Percentiles rank a stretch among this genome's conserved stretches.
Conservation (phyloP, 2,888 invertebrate genomes). For the Mesoligia furuncula region DNA sequence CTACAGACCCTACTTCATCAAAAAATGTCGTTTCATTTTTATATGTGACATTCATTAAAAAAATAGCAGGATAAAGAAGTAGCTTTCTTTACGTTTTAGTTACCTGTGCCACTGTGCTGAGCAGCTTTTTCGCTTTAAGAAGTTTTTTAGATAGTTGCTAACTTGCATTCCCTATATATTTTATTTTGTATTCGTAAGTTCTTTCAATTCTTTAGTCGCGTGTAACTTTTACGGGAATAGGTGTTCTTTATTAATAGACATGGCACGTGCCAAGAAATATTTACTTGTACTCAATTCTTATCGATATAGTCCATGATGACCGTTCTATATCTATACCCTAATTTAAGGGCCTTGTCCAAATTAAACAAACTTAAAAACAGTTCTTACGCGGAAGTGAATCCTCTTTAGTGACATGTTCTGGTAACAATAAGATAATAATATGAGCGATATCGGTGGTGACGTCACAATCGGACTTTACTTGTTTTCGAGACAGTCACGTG, state of each 20-base stretch:
- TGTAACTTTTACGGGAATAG: not conserved
- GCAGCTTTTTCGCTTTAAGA: not conserved
- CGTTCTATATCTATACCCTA: slow-evolving; percentile 17
- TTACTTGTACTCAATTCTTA: slow-evolving; percentile 4
- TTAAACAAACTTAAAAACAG: slow-evolving; percentile 25
- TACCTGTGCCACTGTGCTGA: not conserved
- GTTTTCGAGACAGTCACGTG: slow-evolving; percentile 62
- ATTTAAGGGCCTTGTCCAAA: slow-evolving; percentile 29
- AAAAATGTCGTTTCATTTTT: not conserved
- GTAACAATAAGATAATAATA: slow-evolving; percentile 12
- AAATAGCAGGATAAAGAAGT: not conserved
- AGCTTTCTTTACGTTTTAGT: not conserved
- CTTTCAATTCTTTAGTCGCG: too few species aligned
- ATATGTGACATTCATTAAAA: not conserved
- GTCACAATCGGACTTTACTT: slow-evolving; percentile 52
- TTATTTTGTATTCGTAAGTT: not conserved
- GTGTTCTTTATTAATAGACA: not conserved
- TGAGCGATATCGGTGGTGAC: slow-evolving; percentile 43
- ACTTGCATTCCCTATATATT: not conserved
- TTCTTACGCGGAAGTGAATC: slow-evolving; percentile 53
- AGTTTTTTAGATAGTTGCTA: not conserved
- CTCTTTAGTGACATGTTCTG: slow-evolving; percentile 19
- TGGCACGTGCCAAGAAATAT: slow-evolving; percentile 16
- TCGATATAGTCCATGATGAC: not conserved
- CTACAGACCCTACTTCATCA: too few species aligned